A percentile compares a stretch with the other conserved stretches of the same genome.
These are phyloP conservation scores for Notocelia uddmanniana DNA, from an alignment of 2,888 invertebrate species.

Conservation along the genomic window DNA sequence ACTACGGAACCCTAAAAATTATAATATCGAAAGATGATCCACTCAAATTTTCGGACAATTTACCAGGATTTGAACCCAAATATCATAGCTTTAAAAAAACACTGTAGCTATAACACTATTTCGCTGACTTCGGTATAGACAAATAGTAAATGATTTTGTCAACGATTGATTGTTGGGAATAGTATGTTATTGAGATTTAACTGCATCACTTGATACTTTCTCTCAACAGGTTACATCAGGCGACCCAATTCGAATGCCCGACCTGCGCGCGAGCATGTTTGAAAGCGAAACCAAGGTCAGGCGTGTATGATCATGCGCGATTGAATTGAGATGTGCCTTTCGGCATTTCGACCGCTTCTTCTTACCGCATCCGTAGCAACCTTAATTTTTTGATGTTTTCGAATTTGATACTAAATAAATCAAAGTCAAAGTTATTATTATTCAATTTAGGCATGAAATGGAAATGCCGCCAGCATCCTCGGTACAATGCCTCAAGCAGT, in stretches of 20 bases:
- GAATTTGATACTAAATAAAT: background rate
- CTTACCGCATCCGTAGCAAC: too few relatives aligned
- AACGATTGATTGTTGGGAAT: background rate
- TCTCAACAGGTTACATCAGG: conserved; percentile 41
- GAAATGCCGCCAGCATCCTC: too few relatives aligned
- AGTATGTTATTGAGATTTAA: background rate
- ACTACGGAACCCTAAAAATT: too few relatives aligned
- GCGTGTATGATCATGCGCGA: conserved; percentile 15
- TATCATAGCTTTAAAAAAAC: too few relatives aligned
- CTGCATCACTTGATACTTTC: conserved; percentile 33
- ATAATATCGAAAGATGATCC: too few relatives aligned
- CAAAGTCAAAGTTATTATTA: too few relatives aligned
- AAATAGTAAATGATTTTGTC: background rate
- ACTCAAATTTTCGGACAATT: too few relatives aligned
- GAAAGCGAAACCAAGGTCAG: conserved; percentile 75
- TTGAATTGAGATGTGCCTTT: conserved; percentile 11
- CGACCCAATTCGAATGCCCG: conserved; percentile 53
- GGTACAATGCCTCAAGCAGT: too few relatives aligned
- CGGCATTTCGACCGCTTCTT: background rate
- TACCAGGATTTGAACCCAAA: too few relatives aligned
- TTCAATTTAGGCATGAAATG: too few relatives aligned
- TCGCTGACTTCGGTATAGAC: too few relatives aligned
- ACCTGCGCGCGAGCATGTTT: conserved; percentile 61
- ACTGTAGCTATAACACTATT: too few relatives aligned
- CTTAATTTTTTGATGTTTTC: background rate